phyloP scores from a whole-genome alignment of 1,140 invertebrate genomes.

The Anadara kagoshimensis region DNA sequence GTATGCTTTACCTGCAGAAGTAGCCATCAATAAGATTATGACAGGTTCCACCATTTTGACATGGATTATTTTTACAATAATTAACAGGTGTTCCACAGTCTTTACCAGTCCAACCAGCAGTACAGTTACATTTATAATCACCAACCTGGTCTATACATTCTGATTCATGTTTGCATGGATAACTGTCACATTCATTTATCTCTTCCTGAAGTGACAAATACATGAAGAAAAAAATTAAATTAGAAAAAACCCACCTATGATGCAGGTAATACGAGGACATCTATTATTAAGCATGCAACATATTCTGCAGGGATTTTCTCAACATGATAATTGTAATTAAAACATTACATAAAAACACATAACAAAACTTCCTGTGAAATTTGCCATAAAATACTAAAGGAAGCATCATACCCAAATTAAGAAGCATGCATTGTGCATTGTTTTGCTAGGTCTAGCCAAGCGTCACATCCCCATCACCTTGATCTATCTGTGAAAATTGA shows the following conservation, averaged over 20 bases:
- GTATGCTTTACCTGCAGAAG: neutral
- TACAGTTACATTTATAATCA: slow-evolving; percentile 32
- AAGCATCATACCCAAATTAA: too few species aligned
- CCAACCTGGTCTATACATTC: slow-evolving; percentile 26
- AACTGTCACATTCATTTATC: slow-evolving; percentile 41
- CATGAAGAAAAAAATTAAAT: neutral
- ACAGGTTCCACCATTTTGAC: neutral
- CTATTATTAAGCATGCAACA: too few species aligned
- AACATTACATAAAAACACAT: too few species aligned
- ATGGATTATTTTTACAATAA: neutral
- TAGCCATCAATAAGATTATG: neutral
- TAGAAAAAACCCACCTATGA: neutral
- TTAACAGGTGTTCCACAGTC: neutral
- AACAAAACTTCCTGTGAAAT: too few species aligned
- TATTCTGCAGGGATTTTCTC: too few species aligned
- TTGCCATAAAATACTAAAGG: too few species aligned
- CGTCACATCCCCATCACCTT: too few species aligned
- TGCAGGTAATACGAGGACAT: neutral
- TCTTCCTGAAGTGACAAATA: slow-evolving; percentile 75
- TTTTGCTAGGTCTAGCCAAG: too few species aligned
- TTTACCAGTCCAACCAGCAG: neutral
- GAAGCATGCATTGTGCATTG: too few species aligned
- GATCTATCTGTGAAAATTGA: too few species aligned
- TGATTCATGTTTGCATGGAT: slow-evolving; percentile 40
- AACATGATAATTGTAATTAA: too few species aligned